Evolutionary conservation across 2,888 invertebrate genomes (phyloP), one percentile per base, ranked within the genome.

Genomic region (Drosophila sordidapex): DNA sequence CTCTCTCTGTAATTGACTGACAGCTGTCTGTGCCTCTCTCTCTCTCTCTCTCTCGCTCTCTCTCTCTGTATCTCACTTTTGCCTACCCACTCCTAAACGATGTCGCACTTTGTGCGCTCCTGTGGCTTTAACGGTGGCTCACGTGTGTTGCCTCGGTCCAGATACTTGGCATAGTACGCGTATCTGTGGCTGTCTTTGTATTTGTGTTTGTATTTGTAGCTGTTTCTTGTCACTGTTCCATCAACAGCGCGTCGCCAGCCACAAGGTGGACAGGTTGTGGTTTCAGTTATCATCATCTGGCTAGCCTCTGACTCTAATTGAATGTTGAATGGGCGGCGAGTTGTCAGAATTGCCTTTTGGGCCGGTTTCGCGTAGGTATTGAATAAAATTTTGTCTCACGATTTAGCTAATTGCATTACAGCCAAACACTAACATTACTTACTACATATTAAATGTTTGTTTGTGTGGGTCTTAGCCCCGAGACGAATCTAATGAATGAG

Each of bases 241-340:
- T 76, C 85, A 75, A 48, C 76, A 54, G 54, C 72, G 65, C 66
- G 61, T 64, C 64, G 54, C 60, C 56, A 70, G 56, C 72, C 67
- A 64, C 70, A 74, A 73, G 87, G 79, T 79, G 83, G 86, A 81
- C 81, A 78, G 68, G 59, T 78, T 70, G 82, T 43, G 73, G 76
- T 81, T 82, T 70, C 49, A 51, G 71, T 54, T 70, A 72, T 69
- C 49, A 72, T 69, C 49, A 48, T 25, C 18, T 13, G 43, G 53
- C 64, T 36, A 40, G 66, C 49, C 63, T 53, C 59, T 51, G 53
- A 59, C 52, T 61, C 57, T 74, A 70, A 77, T 70, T 74, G 76
- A 68, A 58, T 43, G 70, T 6, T 58, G 57, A 40, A 31, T 38
- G 48, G 18, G 46, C 33, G 25, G 46, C 36, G 40, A 58, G 73